phyloP scores from a whole-genome alignment of 2,797 vertebrate genomes.

The Alca torda region DNA sequence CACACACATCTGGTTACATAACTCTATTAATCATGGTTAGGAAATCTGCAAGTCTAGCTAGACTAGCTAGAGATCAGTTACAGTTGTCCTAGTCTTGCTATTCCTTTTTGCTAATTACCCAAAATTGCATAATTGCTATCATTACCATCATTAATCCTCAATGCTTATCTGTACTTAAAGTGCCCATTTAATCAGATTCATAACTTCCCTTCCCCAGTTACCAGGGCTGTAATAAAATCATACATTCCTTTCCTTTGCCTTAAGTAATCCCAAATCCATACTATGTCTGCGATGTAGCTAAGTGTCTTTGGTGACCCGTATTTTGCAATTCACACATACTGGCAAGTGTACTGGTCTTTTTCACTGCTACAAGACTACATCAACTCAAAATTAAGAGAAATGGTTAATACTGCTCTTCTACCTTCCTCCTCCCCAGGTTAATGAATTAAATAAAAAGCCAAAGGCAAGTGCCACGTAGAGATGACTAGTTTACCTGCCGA shows the following conservation, averaged over 20 bases:
- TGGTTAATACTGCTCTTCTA: not conserved
- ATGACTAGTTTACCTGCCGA: not conserved
- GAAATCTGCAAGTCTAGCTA: not conserved
- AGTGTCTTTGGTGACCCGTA: not conserved
- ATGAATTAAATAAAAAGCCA: not conserved
- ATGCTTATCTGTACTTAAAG: not conserved
- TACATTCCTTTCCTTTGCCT: not conserved
- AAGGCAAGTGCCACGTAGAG: not conserved
- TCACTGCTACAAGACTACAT: slow-evolving; percentile 13
- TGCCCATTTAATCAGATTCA: not conserved
- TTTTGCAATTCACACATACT: not conserved
- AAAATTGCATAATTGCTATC: not conserved
- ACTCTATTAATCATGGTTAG: not conserved
- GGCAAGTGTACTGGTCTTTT: not conserved
- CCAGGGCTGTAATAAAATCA: not conserved
- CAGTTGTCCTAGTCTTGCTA: not conserved
- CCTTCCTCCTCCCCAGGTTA: not conserved
- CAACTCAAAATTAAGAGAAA: slow-evolving; percentile 13
- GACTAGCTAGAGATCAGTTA: not conserved
- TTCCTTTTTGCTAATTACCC: not conserved
- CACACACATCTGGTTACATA: not conserved
- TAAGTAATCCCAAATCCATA: not conserved
- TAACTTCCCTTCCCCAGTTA: not conserved
- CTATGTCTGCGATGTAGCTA: not conserved
- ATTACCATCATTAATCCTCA: not conserved